Evolutionary conservation across 2,888 invertebrate genomes (phyloP).

Genomic region (Eucera pruinosa): DNA sequence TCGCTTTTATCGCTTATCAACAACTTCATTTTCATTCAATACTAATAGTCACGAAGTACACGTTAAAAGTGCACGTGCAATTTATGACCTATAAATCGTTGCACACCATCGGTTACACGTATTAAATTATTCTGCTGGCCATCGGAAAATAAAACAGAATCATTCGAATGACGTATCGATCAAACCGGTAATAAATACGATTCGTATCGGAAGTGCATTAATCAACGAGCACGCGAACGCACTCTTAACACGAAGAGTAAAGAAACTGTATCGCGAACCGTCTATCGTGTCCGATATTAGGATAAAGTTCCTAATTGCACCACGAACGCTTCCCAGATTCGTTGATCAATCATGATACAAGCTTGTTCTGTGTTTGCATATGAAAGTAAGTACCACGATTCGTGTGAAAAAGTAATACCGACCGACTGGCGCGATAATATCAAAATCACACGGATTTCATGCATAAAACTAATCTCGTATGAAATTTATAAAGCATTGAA

Average conservation of each 20-base stretch:
- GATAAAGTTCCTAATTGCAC: background rate
- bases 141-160: background rate
- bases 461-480: background rate
- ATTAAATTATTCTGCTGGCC: background rate
- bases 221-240: conserved; percentile 27
- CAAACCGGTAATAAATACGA: conserved; percentile 30
- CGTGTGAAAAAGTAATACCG: background rate
- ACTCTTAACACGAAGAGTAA: conserved; percentile 16
- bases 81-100: background rate
- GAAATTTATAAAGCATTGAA: conserved; percentile 25
- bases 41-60: background rate
- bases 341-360: conserved; percentile 11
- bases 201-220: conserved; percentile 12
- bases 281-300: background rate
- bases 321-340: background rate
- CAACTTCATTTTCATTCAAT: background rate
- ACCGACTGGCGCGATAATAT: conserved; percentile 23
- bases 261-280: background rate
- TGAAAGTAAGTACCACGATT: no score
- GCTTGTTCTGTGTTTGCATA: no score
- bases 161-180: conserved; percentile 6
- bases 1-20: background rate
- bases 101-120: background rate
- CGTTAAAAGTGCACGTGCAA: background rate
- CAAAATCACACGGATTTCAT: background rate